A percentile compares a stretch with the other conserved stretches of the same genome.
phyloP scores from a whole-genome alignment of 2,888 invertebrate species.

The Diarsia mendica region DNA sequence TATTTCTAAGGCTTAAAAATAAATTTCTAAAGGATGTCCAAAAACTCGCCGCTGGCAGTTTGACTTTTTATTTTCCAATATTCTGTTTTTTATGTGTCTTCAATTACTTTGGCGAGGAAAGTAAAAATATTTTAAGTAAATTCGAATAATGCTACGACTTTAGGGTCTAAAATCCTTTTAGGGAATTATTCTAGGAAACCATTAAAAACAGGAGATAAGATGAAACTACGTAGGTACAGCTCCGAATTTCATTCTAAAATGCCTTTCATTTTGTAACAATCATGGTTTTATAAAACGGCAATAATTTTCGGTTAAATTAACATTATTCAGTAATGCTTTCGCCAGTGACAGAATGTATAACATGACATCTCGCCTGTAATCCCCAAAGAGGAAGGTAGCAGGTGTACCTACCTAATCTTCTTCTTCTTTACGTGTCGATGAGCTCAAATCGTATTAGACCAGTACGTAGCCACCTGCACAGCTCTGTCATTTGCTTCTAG shows the following conservation, averaged over 20 bases:
- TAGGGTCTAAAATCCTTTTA: not conserved
- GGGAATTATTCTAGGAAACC: not conserved
- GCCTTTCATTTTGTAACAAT: not conserved
- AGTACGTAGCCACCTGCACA: too few species aligned
- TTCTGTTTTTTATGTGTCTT: conserved; percentile 1
- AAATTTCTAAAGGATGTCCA: not conserved
- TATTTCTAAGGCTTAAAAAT: conserved; percentile 4
- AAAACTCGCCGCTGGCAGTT: not conserved
- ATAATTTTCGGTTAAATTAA: too few species aligned
- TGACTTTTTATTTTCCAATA: not conserved
- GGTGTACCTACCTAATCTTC: too few species aligned
- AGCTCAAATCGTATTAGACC: too few species aligned
- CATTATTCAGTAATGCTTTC: not conserved
- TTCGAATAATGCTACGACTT: not conserved
- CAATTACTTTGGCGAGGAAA: not conserved
- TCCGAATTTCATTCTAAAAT: not conserved
- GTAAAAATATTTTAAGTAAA: not conserved
- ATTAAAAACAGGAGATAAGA: not conserved
- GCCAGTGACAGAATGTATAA: not conserved
- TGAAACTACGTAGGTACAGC: not conserved
- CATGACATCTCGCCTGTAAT: too few species aligned
- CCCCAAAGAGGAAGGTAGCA: too few species aligned
- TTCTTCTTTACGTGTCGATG: too few species aligned
- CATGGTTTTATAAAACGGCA: not conserved
- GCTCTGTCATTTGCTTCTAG: too few species aligned